These are phyloP conservation scores for Drosophila imparisetae DNA, from an alignment of 2,888 invertebrate genomes.

Conservation along the genomic window DNA sequence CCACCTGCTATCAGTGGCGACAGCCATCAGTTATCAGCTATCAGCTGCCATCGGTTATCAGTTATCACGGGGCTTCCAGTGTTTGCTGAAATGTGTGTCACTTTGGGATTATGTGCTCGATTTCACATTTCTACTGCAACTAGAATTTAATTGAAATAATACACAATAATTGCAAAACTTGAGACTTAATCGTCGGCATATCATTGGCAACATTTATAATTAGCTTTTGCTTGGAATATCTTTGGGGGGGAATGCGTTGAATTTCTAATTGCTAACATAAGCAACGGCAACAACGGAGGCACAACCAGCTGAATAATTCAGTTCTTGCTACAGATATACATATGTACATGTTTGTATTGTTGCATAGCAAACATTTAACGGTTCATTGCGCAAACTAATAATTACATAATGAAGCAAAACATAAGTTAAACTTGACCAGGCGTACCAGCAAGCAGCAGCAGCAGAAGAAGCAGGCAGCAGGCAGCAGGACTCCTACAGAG, in stretches of 20 bases:
- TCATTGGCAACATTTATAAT: conserved; percentile 47
- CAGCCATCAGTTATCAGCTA: conserved; percentile 10
- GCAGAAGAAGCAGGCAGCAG: background rate
- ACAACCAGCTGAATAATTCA: conserved; percentile 57
- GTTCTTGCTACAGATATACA: conserved; percentile 10
- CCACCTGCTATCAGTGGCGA: conserved; percentile 22
- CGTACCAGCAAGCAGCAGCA: background rate
- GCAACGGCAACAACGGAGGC: background rate
- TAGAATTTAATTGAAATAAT: conserved; percentile 3
- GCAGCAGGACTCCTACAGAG: background rate
- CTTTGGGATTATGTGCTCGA: background rate
- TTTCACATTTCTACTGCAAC: background rate
- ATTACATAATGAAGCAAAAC: conserved; percentile 73
- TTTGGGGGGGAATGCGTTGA: conserved; percentile 6
- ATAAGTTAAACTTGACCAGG: conserved; percentile 45
- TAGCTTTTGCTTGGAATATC: conserved; percentile 13
- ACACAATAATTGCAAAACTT: conserved; percentile 31
- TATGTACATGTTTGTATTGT: background rate
- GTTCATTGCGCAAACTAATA: conserved; percentile 75
- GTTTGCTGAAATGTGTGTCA: conserved; percentile 10
- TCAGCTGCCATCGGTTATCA: conserved; percentile 4
- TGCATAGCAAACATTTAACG: conserved; percentile 48
- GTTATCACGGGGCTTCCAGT: background rate
- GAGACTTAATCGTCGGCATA: conserved; percentile 47
- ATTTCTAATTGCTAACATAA: conserved; percentile 17